Conservation (phyloP, 2,888 invertebrate species). For the Caenorhabditis imperialis region DNA sequence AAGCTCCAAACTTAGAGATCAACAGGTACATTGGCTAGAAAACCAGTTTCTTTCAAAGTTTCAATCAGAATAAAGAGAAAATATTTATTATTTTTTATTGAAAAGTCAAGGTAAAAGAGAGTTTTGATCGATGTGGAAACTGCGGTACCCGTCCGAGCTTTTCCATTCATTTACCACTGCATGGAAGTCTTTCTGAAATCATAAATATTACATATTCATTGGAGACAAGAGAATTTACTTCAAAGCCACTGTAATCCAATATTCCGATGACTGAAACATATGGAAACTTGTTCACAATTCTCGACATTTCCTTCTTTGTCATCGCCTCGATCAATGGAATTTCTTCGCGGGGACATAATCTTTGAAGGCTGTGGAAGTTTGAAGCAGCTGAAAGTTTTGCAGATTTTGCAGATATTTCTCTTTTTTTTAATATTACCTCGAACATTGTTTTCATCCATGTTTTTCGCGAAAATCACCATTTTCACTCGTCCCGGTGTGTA, state of each 20-base stretch:
- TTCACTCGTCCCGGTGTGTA: conserved; percentile 29
- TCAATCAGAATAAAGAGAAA: conserved; percentile 2
- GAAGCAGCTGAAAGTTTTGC: conserved; percentile 39
- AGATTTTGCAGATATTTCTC: too few relatives aligned
- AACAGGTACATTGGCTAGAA: too few relatives aligned
- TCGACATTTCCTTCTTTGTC: conserved; percentile 50
- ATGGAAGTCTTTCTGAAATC: conserved; percentile 31
- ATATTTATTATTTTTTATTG: conserved; percentile 4
- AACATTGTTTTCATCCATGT: conserved; percentile 45
- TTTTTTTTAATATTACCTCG: conserved; percentile 25
- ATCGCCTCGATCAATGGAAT: conserved; percentile 36
- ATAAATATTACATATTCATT: too few relatives aligned
- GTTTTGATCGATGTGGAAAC: conserved; percentile 53
- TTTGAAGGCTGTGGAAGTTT: conserved; percentile 25
- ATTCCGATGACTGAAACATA: conserved; percentile 54
- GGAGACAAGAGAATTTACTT: too few relatives aligned
- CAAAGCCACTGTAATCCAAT: conserved; percentile 35
- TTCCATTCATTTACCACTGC: conserved; percentile 43
- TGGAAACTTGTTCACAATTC: conserved; percentile 55
- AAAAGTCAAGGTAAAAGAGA: conserved; percentile 47
- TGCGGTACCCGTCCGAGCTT: conserved; percentile 8
- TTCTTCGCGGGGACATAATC: conserved; percentile 1
- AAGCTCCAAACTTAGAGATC: too few relatives aligned
- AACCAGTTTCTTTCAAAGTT: too few relatives aligned
- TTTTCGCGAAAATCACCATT: conserved; percentile 52